These are phyloP conservation scores for Acridotheres tristis DNA, from an alignment of 2,797 vertebrate species.

Conservation along the genomic window DNA sequence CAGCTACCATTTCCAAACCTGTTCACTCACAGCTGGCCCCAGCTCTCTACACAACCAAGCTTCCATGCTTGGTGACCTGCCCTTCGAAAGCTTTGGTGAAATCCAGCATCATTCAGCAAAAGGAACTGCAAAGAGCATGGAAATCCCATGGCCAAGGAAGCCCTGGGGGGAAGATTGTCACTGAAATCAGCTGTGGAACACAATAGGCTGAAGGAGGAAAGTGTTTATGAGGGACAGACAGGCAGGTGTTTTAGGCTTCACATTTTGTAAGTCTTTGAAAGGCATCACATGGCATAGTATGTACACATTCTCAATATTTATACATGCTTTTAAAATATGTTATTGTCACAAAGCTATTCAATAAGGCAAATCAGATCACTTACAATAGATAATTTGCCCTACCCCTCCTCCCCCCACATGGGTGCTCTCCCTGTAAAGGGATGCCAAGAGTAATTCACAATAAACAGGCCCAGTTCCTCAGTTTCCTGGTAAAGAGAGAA, in stretches of 20 bases:
- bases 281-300: background rate
- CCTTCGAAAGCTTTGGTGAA: background rate
- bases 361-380: background rate
- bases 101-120: background rate
- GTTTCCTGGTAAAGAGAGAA: background rate
- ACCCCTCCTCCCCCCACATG: background rate
- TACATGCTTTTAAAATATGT: background rate
- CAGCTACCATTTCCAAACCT: background rate
- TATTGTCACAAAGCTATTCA: background rate
- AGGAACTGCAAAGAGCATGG: background rate
- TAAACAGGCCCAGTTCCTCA: background rate
- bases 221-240: background rate
- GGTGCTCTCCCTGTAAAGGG: background rate
- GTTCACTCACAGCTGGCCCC: background rate
- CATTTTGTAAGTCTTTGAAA: background rate
- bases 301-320: background rate
- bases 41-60: background rate
- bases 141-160: background rate
- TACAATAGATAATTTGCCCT: background rate
- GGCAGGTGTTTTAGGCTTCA: background rate
- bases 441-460: background rate
- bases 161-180: background rate
- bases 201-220: background rate
- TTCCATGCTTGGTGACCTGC: background rate
- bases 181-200: background rate